Conservation (phyloP, 2,888 invertebrate species). For the Glyphotaelius pellucidus region DNA sequence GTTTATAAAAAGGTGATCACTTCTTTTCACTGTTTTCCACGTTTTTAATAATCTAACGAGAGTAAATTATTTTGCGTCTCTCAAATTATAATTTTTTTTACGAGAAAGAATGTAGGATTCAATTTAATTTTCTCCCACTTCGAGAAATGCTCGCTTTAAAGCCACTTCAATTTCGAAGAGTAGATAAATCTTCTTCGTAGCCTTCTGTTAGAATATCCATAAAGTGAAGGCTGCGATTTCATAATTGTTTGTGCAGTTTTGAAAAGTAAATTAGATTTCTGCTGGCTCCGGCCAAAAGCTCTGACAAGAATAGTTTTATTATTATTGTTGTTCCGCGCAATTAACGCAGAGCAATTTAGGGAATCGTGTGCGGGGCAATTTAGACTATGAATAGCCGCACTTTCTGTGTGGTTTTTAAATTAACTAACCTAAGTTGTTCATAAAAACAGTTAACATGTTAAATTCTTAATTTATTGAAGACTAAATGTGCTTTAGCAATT, state of each 20-base stretch:
- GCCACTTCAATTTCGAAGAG: background rate
- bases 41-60: too few relatives aligned
- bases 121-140: background rate
- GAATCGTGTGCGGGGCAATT: constrained; percentile 37
- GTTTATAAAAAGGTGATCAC: too few relatives aligned
- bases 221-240: background rate
- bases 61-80: background rate
- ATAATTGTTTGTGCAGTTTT: background rate
- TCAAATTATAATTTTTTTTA: background rate
- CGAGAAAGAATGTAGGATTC: background rate
- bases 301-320: background rate
- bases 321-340: constrained; percentile 48
- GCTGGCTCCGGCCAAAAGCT: background rate
- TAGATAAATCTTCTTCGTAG: background rate
- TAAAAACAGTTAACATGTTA: constrained; percentile 10
- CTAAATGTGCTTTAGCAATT: background rate
- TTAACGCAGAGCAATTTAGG: constrained; percentile 45
- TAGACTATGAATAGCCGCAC: constrained; percentile 17
- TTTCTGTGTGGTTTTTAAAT: background rate
- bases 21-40: too few relatives aligned
- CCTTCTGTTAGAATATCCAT: background rate
- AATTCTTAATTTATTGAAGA: background rate
- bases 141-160: background rate
- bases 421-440: constrained; percentile 1
- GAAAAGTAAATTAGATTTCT: background rate